Percentiles rank a stretch among this genome's conserved stretches.
phyloP scores from a whole-genome alignment of 2,888 invertebrate species.

The Elysia crispata region DNA sequence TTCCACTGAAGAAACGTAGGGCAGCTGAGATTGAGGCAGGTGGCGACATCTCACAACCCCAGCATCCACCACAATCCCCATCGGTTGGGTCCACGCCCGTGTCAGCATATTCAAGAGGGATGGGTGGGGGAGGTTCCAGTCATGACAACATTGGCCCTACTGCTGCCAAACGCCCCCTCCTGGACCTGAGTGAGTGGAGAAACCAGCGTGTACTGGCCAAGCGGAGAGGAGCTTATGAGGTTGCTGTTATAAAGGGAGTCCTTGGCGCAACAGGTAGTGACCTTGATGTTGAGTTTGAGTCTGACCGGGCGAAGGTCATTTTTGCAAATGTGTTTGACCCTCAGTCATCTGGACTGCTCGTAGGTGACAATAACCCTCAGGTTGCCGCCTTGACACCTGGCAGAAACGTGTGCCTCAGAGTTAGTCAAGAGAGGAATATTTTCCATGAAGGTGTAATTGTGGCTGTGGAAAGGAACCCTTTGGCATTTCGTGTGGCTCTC shows the following conservation, averaged over 20 bases:
- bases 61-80: slow-evolving; percentile 21
- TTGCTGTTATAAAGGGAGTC: slow-evolving; percentile 87
- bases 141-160: slow-evolving; percentile 57
- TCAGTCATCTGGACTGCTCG: slow-evolving; percentile 89
- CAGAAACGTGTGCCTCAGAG: slow-evolving; percentile 85
- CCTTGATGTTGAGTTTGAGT: slow-evolving; percentile 90
- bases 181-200: slow-evolving; percentile 95
- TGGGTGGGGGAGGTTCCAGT: no score
- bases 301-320: slow-evolving; percentile 84
- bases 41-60: slow-evolving; percentile 4
- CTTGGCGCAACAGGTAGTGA: slow-evolving; percentile 79
- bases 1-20: slow-evolving; percentile 95
- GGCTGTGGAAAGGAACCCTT: slow-evolving; percentile 80
- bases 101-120: neutral
- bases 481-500: slow-evolving; percentile 81
- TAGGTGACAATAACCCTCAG: slow-evolving; percentile 94
- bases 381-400: slow-evolving; percentile 86
- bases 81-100: neutral
- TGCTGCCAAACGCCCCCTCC: slow-evolving; percentile 57
- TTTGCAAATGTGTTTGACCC: slow-evolving; percentile 85
- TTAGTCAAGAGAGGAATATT: slow-evolving; percentile 81
- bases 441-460: slow-evolving; percentile 91
- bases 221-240: slow-evolving; percentile 86
- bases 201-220: slow-evolving; percentile 94
- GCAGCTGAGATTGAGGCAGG: slow-evolving; percentile 65